phyloP scores from a whole-genome alignment of 1,140 invertebrate species.

The Helicoverpa zea region DNA sequence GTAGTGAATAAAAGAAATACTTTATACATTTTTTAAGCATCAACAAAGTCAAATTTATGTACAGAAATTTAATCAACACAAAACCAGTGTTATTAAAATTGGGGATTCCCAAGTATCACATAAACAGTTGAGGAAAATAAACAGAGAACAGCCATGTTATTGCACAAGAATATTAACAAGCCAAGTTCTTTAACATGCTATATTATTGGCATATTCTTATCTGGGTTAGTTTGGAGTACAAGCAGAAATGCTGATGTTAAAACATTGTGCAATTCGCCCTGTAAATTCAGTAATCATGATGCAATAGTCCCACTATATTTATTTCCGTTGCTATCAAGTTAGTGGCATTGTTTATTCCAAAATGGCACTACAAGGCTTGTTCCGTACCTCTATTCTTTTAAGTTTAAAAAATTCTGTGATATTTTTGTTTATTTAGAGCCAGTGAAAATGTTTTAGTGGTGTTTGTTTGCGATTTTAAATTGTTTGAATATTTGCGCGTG shows the following conservation, averaged over 20 bases:
- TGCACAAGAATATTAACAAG: too few relatives aligned
- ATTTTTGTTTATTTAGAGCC: neutral
- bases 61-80: too few relatives aligned
- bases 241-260: neutral
- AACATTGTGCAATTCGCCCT: conserved; percentile 29
- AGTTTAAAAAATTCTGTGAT: neutral
- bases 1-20: too few relatives aligned
- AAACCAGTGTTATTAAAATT: too few relatives aligned
- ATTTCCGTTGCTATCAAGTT: conserved; percentile 8
- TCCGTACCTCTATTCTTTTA: neutral
- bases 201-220: neutral
- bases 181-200: neutral
- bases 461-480: neutral
- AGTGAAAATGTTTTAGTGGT: conserved; percentile 4
- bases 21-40: too few relatives aligned
- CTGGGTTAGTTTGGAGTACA: neutral
- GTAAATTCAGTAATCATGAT: conserved; percentile 20
- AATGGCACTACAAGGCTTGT: conserved; percentile 16
- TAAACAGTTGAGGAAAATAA: too few relatives aligned
- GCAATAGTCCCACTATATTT: conserved; percentile 12
- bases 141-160: too few relatives aligned
- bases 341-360: conserved; percentile 23
- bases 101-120: too few relatives aligned
- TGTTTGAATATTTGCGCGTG: neutral
- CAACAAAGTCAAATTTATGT: too few relatives aligned